phyloP scores from a whole-genome alignment of 92 coral and sea anemone genomes.

The Palythoa heliodiscus region DNA sequence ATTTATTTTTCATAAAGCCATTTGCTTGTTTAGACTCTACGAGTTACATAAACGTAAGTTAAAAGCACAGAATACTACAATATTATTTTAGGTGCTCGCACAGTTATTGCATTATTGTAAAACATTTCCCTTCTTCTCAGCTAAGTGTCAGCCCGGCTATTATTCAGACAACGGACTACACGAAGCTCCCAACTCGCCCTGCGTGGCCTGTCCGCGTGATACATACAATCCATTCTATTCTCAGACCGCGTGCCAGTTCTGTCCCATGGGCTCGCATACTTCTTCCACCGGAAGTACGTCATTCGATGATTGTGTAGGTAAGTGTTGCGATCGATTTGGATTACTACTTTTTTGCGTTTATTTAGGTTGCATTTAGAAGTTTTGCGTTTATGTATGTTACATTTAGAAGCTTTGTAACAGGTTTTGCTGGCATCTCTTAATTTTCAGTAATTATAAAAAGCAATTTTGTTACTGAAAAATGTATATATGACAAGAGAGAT shows the following conservation, averaged over 20 bases:
- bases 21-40: no score
- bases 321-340: constrained; percentile 8
- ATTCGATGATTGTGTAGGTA: constrained; percentile 76
- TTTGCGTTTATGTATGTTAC: not conserved
- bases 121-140: constrained; percentile 40
- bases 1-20: no score
- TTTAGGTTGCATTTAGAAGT: not conserved
- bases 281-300: constrained; percentile 67
- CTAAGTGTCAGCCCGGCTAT: constrained; percentile 74
- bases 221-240: constrained; percentile 73
- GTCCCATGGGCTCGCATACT: constrained; percentile 85
- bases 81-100: not conserved
- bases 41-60: no score
- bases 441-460: no score
- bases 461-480: no score
- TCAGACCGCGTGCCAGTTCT: constrained; percentile 70
- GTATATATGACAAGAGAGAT: no score
- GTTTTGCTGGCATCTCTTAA: no score
- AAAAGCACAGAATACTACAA: no score
- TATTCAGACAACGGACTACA: constrained; percentile 83
- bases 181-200: constrained; percentile 71
- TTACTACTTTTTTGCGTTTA: not conserved
- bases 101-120: not conserved
- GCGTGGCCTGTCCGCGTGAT: constrained; percentile 78
- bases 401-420: no score